Conservation (phyloP, 2,113 vertebrate genomes). For the Charina bottae region DNA sequence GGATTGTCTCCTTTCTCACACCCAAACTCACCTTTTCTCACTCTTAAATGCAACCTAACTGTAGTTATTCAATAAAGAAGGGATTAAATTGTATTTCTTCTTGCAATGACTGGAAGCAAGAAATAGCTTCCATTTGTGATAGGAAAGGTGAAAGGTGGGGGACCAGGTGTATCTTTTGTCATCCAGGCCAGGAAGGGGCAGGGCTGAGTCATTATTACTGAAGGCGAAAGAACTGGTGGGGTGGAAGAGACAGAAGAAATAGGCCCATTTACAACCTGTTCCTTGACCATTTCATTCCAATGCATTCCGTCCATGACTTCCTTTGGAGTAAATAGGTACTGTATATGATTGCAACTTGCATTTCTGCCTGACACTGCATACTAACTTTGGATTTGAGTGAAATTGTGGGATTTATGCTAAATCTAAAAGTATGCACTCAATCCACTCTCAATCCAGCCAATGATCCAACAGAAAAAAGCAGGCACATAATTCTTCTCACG, state of each 20-base stretch:
- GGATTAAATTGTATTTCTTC: accelerated
- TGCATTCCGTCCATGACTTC: not conserved
- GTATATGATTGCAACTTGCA: not conserved
- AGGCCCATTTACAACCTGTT: not conserved
- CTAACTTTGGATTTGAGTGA: not conserved
- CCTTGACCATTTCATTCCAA: not conserved
- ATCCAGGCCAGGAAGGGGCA: not conserved
- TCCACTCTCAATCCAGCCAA: not conserved
- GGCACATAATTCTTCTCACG: not conserved
- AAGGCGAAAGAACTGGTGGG: not conserved
- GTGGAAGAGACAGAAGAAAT: conserved; percentile 37
- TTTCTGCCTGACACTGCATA: not conserved
- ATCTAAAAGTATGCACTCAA: not conserved
- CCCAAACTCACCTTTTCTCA: conserved; percentile 29
- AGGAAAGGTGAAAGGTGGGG: conserved; percentile 21
- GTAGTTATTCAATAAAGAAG: conserved; percentile 47
- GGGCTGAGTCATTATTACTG: not conserved
- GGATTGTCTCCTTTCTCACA: not conserved
- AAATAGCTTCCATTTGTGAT: not conserved
- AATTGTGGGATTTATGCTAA: not conserved
- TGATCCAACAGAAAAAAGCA: not conserved
- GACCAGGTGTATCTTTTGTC: not conserved
- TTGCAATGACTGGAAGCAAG: not conserved
- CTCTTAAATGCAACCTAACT: conserved; percentile 47
- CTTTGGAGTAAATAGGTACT: not conserved